A percentile compares a stretch with the other conserved stretches of the same genome.
Conservation (phyloP, 2,113 vertebrate species). For the Arizona elegans region DNA sequence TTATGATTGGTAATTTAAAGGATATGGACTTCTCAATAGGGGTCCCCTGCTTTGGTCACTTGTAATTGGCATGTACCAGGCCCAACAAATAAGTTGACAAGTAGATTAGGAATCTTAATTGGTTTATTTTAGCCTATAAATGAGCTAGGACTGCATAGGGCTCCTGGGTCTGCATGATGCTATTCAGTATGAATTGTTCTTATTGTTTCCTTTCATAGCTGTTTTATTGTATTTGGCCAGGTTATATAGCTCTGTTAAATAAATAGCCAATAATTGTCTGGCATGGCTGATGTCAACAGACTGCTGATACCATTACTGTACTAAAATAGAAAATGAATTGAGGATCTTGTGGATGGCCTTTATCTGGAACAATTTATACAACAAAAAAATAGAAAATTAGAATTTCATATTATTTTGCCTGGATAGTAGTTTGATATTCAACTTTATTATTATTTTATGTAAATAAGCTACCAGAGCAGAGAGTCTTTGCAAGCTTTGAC, state of each 20-base stretch:
- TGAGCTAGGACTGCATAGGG: background rate
- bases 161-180: background rate
- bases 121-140: background rate
- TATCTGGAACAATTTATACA: conserved; percentile 39
- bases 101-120: background rate
- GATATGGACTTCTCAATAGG: background rate
- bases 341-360: conserved; percentile 26
- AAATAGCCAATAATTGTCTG: background rate
- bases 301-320: background rate
- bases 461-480: conserved; percentile 32
- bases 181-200: background rate
- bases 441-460: conserved; percentile 53
- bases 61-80: background rate
- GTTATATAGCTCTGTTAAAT: background rate
- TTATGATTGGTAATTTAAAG: background rate
- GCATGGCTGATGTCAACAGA: background rate
- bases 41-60: background rate
- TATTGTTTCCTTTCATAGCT: background rate
- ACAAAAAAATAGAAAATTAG: background rate
- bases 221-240: background rate
- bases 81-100: background rate
- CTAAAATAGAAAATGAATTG: conserved; percentile 6
- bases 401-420: conserved; percentile 48
- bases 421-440: conserved; percentile 35
- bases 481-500: conserved; percentile 34